Percentiles rank a stretch among this genome's conserved stretches.
Evolutionary conservation across 2,113 vertebrate genomes (phyloP).

Genomic region (Anoura caudifer): DNA sequence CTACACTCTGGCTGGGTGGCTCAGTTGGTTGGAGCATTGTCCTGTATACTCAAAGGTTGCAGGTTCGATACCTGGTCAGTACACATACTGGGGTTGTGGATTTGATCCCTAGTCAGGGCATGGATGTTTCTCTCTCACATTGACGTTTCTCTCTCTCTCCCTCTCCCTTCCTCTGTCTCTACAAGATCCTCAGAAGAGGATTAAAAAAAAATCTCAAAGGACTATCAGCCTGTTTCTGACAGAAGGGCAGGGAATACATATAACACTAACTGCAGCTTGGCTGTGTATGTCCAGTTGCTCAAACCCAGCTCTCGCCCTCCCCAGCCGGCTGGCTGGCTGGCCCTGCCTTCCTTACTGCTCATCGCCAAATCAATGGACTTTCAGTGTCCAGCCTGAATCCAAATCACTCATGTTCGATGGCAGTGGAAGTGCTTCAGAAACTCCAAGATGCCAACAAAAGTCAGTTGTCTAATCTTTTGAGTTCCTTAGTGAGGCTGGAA

Average conservation of each 20-base stretch:
- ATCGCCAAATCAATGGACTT: rapidly evolving
- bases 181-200: too few relatives aligned
- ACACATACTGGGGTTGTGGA: too few relatives aligned
- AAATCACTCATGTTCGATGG: not conserved
- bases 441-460: not conserved
- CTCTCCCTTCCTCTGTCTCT: too few relatives aligned
- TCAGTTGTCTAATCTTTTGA: not conserved
- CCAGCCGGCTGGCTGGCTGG: not conserved
- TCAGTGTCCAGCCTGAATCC: not conserved
- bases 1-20: too few relatives aligned
- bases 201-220: not conserved
- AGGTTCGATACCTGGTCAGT: too few relatives aligned
- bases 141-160: too few relatives aligned
- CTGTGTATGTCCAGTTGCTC: rapidly evolving
- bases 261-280: not conserved
- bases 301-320: not conserved
- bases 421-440: not conserved
- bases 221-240: not conserved
- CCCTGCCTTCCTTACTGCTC: not conserved
- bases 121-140: too few relatives aligned
- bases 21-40: too few relatives aligned
- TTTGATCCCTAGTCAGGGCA: too few relatives aligned
- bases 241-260: not conserved
- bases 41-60: too few relatives aligned
- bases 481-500: not conserved